These are phyloP conservation scores for Oryctes rhinoceros DNA, from an alignment of 1,140 invertebrate genomes.

Conservation along the genomic window DNA sequence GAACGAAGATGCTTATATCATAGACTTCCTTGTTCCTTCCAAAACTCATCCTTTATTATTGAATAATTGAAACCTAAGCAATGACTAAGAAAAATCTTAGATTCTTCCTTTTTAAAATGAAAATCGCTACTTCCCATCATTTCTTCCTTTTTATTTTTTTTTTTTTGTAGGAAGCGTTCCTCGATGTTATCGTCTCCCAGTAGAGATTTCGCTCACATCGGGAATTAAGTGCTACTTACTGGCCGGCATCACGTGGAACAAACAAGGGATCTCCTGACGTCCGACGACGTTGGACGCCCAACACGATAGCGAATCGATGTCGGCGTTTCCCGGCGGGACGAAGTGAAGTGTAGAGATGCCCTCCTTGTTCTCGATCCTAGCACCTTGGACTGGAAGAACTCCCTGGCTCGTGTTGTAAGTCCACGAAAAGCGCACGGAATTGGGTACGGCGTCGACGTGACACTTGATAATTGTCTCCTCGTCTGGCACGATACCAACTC, in stretches of 20 bases:
- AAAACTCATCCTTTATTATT: too few relatives aligned
- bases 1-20: too few relatives aligned
- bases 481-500: conserved; percentile 66
- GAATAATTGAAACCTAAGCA: too few relatives aligned
- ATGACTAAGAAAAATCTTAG: too few relatives aligned
- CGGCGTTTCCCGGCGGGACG: conserved; percentile 69
- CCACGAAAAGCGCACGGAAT: conserved; percentile 77
- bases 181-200: too few relatives aligned
- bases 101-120: too few relatives aligned
- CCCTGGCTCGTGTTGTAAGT: conserved; percentile 80
- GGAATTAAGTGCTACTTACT: conserved; percentile 67
- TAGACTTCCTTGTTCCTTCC: too few relatives aligned
- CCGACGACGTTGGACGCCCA: conserved; percentile 87
- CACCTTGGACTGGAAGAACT: conserved; percentile 70
- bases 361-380: conserved; percentile 69
- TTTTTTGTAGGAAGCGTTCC: too few relatives aligned
- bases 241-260: conserved; percentile 82
- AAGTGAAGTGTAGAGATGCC: conserved; percentile 74
- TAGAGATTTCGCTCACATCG: too few relatives aligned
- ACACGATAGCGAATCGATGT: conserved; percentile 84
- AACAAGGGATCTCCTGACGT: conserved; percentile 79
- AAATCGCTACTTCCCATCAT: too few relatives aligned
- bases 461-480: conserved; percentile 75
- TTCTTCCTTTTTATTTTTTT: too few relatives aligned
- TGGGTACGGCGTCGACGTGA: conserved; percentile 83